A percentile compares a stretch with the other conserved stretches of the same genome.
Evolutionary conservation across 2,113 vertebrate species (phyloP).

Genomic region (Phylloscopus trochiloides): DNA sequence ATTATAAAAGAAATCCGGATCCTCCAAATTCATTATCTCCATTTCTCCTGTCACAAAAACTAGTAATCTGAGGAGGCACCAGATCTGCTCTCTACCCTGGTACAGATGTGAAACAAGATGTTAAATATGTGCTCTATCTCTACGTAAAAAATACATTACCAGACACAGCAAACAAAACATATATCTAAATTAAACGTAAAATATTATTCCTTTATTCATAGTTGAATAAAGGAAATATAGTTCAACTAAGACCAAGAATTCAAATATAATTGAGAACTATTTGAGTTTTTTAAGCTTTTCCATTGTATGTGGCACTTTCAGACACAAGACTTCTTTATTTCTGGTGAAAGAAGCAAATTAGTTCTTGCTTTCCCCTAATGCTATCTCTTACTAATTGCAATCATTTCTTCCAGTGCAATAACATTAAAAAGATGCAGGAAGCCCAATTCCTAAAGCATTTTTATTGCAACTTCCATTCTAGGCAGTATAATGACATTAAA

Average conservation of each 20-base stretch:
- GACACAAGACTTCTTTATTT: background rate
- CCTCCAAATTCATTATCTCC: background rate
- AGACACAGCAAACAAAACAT: background rate
- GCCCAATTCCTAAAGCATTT: constrained; percentile 16
- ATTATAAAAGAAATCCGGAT: background rate
- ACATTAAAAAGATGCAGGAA: constrained; percentile 22
- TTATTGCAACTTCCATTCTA: background rate
- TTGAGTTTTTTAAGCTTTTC: constrained; percentile 20
- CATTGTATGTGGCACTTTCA: background rate
- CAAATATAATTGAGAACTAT: background rate
- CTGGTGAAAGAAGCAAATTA: background rate
- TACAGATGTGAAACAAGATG: constrained; percentile 9
- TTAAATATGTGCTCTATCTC: constrained; percentile 18
- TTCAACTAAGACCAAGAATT: background rate
- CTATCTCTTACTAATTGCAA: constrained; percentile 36
- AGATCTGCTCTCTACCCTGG: background rate
- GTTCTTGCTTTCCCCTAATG: background rate
- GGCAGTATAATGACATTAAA: constrained; percentile 34
- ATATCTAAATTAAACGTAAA: background rate
- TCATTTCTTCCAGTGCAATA: background rate
- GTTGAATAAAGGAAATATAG: background rate
- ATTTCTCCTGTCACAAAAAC: constrained; percentile 4
- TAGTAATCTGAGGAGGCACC: background rate
- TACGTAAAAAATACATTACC: background rate
- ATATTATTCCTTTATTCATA: background rate